phyloP scores from a whole-genome alignment of 2,797 vertebrate species.

The Naso thynnoides region DNA sequence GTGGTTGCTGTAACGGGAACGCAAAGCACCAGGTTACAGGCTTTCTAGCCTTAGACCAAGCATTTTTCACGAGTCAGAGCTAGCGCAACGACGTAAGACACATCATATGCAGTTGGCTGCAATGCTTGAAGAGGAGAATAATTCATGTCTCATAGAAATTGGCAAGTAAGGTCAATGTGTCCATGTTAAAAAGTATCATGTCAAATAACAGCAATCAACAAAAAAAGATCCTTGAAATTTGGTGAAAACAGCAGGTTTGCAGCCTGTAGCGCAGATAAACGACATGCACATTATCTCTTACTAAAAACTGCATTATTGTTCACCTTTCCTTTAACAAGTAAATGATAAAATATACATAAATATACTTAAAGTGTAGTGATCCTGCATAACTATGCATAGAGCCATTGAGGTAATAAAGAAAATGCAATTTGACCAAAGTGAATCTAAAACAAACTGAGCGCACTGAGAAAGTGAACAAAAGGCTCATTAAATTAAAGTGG shows the following conservation, averaged over 20 bases:
- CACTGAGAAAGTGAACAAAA: conserved; percentile 20
- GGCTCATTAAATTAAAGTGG: conserved; percentile 32
- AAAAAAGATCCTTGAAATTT: no score
- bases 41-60: no score
- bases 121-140: not conserved
- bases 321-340: not conserved
- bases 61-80: no score
- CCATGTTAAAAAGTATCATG: not conserved
- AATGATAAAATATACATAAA: not conserved
- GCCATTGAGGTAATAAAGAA: not conserved
- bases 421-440: not conserved
- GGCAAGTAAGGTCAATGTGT: not conserved
- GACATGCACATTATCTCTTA: no score
- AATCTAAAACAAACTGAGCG: not conserved
- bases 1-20: no score
- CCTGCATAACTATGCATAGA: not conserved
- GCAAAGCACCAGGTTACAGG: no score
- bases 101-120: not conserved
- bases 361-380: no score
- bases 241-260: no score
- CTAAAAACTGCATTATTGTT: not conserved
- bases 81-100: not conserved
- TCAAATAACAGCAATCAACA: no score
- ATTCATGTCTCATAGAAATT: not conserved
- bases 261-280: no score